Conservation (phyloP, 1,140 invertebrate genomes). For the Portunus trituberculatus region DNA sequence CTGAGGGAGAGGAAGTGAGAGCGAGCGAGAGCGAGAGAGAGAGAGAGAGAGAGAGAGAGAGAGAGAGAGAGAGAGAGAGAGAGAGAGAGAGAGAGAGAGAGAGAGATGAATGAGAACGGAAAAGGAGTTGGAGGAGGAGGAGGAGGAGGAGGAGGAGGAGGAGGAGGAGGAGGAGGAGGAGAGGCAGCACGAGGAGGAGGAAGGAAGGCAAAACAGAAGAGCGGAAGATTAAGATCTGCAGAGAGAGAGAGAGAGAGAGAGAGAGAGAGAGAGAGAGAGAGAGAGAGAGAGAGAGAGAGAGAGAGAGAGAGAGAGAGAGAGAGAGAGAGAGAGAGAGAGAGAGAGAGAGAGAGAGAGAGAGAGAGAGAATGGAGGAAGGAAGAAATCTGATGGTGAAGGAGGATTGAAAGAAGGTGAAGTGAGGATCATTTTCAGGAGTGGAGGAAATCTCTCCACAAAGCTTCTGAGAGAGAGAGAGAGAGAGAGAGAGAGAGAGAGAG, state of each 20-base stretch:
- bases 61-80: no score
- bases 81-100: no score
- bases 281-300: not conserved
- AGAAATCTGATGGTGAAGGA: not conserved
- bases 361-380: not conserved
- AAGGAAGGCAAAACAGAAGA: no score
- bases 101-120: no score
- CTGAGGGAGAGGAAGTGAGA: no score
- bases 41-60: no score
- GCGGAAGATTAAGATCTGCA: not conserved
- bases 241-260: not conserved
- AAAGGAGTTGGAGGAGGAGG: no score
- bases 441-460: slow-evolving; percentile 10
- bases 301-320: slow-evolving; percentile 17
- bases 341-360: slow-evolving; percentile 11
- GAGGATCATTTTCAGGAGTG: slow-evolving; percentile 13
- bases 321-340: slow-evolving; percentile 20
- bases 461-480: not conserved
- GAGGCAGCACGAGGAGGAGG: no score
- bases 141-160: no score
- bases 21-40: no score
- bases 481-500: slow-evolving; percentile 10
- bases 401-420: slow-evolving; percentile 12
- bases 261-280: not conserved
- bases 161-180: no score